Evolutionary conservation across 2,113 vertebrate species (phyloP), one percentile per base, ranked within the genome.

Genomic region (Galeopterus variegatus): DNA sequence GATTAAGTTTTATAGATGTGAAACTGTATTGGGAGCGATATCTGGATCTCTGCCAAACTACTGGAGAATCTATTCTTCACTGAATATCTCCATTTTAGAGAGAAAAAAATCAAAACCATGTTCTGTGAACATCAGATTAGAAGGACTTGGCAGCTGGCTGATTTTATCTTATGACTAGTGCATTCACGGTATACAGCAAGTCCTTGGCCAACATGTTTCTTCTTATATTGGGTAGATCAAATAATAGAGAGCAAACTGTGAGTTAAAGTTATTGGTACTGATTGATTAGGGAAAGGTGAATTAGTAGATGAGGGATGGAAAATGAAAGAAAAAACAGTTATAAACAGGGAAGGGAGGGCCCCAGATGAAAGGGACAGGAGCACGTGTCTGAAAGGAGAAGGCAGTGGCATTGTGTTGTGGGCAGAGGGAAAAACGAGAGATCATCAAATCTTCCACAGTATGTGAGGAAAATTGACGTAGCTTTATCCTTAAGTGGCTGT

Each of bases 211-310:
- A 76, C 17, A 85, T 90, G 26, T 86, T 31, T 56, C 60, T 97
- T 87, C 56, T 77, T 93, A 18, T 54, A 72, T 48, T 93, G 26
- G 17, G 21, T 65, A 88, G 56, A 60, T 92, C 6, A n/a, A 62
- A 69, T 50, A 52, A 50, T 50, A 26, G n/a, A n/a, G n/a, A n/a
- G 54, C 41, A 33, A 67, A 65, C 60, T 14, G 15, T 64, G 19
- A 48, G 52, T 79, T 76, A 75, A 91, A 65, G 19, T 77, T 77
- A 70, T 65, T 45, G 23, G 54, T 45, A 28, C 15, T 50, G 69
- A 62, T 33, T 87, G 93, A 87, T n/a, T 26, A 87, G 31, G 36
- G 83, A 75, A 93, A 83, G 64, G 36, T 41, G 36, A 73, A 45
- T 56, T 56, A 52, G 60, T 6, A 76, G 67, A 48, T 21, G 69